These are phyloP conservation scores for Gryon sp. DNA, from an alignment of 1,140 invertebrate genomes.

Conservation along the genomic window DNA sequence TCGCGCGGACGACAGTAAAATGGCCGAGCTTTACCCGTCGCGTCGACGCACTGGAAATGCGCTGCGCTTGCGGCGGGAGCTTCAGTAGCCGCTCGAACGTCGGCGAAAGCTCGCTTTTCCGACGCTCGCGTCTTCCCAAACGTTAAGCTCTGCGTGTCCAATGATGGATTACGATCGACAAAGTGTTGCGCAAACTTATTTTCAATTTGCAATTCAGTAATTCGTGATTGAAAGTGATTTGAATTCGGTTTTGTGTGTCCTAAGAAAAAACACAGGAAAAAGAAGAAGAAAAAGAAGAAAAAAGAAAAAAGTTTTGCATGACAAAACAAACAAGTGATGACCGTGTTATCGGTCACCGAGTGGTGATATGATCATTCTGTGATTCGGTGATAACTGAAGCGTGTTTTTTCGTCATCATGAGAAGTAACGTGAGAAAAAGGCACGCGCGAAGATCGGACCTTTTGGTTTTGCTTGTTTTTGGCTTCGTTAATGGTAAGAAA, in stretches of 20 bases:
- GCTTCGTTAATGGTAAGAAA: constrained; percentile 71
- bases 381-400: constrained; percentile 58
- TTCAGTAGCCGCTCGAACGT: constrained; percentile 78
- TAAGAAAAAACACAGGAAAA: too few species aligned
- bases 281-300: too few species aligned
- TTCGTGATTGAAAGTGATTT: constrained; percentile 12
- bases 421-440: constrained; percentile 68
- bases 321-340: constrained; percentile 33
- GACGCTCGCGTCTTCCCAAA: constrained; percentile 20
- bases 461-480: constrained; percentile 66
- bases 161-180: constrained; percentile 26
- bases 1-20: constrained; percentile 64
- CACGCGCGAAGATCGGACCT: constrained; percentile 57
- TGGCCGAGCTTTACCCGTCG: constrained; percentile 74
- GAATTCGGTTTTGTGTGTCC: not conserved
- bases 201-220: not conserved
- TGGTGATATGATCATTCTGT: constrained; percentile 68
- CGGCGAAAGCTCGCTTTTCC: constrained; percentile 60
- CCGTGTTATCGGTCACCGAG: constrained; percentile 57
- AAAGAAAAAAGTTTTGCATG: constrained; percentile 35
- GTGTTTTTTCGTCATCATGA: constrained; percentile 64
- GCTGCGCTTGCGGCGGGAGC: constrained; percentile 76
- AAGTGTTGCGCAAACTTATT: constrained; percentile 14
- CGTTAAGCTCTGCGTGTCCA: not conserved
- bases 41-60: constrained; percentile 79